Evolutionary conservation across 2,113 vertebrate species (phyloP).

Genomic region (Toxotes chatareus): DNA sequence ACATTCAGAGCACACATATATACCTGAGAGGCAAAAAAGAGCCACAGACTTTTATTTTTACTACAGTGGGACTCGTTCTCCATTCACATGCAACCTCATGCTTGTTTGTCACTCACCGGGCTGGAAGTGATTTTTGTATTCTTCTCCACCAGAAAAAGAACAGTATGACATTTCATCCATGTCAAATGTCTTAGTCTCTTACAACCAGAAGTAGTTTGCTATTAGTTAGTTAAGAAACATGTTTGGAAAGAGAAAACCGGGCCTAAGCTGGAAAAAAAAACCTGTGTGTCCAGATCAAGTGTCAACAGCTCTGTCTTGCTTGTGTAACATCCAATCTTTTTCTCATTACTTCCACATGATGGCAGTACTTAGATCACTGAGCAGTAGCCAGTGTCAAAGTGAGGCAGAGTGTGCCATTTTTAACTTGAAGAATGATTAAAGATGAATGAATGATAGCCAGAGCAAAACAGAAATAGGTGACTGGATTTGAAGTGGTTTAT

Average conservation of each 20-base stretch:
- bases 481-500: neutral
- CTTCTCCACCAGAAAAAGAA: slow-evolving; percentile 68
- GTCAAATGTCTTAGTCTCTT: neutral
- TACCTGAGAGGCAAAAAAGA: slow-evolving; percentile 72
- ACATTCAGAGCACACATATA: slow-evolving; percentile 89
- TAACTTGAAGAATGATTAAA: neutral
- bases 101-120: slow-evolving; percentile 55
- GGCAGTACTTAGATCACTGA: slow-evolving; percentile 26
- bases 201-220: neutral
- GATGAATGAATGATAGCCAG: neutral
- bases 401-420: neutral
- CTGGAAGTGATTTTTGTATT: slow-evolving; percentile 69
- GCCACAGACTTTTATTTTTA: neutral
- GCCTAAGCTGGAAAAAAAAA: slow-evolving; percentile 29
- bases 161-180: slow-evolving; percentile 71
- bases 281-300: slow-evolving; percentile 20
- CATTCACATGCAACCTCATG: neutral
- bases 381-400: neutral
- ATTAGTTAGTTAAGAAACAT: neutral
- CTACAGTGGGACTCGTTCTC: neutral
- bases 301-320: slow-evolving; percentile 16
- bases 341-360: slow-evolving; percentile 51
- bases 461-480: neutral
- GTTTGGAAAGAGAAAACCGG: slow-evolving; percentile 6
- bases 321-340: slow-evolving; percentile 23